Conservation (phyloP, 2,888 invertebrate genomes). For the Limnephilus auricula region DNA sequence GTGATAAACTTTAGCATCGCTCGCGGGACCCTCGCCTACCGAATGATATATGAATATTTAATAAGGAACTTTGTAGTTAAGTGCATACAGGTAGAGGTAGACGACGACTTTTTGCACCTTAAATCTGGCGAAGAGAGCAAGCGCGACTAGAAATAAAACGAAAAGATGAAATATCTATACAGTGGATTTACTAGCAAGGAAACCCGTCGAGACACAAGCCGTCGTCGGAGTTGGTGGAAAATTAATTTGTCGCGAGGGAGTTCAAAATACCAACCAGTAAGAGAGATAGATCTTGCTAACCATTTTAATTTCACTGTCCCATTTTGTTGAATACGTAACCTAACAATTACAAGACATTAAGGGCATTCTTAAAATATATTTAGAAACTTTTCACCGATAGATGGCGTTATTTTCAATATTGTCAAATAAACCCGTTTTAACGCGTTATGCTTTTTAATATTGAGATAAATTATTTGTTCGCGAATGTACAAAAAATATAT, state of each 20-base stretch:
- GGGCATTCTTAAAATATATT: too few species aligned
- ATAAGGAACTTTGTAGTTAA: slow-evolving; percentile 44
- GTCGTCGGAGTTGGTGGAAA: not conserved
- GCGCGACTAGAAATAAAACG: slow-evolving; percentile 20
- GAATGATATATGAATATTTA: slow-evolving; percentile 28
- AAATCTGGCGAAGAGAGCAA: slow-evolving; percentile 37
- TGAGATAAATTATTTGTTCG: too few species aligned
- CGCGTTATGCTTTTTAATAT: too few species aligned
- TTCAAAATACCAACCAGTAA: not conserved
- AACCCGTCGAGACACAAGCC: not conserved
- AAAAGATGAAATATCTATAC: slow-evolving; percentile 42
- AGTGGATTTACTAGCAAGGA: slow-evolving; percentile 39
- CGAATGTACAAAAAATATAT: too few species aligned
- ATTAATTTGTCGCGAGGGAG: slow-evolving; percentile 42
- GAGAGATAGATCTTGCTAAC: not conserved
- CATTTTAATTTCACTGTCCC: not conserved
- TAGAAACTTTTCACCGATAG: too few species aligned
- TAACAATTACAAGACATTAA: not conserved
- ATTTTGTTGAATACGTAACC: not conserved
- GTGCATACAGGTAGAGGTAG: slow-evolving; percentile 35
- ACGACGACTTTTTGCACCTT: slow-evolving; percentile 13
- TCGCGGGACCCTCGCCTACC: not conserved
- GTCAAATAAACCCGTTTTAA: too few species aligned
- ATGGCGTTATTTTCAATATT: too few species aligned
- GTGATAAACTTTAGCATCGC: slow-evolving; percentile 17